These are phyloP conservation scores for Synanthedon andrenaeformis DNA, from an alignment of 2,888 invertebrate species.

Conservation along the genomic window DNA sequence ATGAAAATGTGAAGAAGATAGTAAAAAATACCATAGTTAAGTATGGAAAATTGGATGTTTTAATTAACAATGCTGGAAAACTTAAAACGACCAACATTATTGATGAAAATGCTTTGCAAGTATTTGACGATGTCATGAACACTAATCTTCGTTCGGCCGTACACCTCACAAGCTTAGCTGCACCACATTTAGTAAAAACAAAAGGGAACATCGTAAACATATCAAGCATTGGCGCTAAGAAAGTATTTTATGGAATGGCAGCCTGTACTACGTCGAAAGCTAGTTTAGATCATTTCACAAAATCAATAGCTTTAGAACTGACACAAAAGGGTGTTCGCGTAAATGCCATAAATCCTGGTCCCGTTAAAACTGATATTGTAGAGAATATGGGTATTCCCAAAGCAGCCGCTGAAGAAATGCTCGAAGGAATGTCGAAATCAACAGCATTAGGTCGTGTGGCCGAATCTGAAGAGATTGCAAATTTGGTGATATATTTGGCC, in stretches of 20 bases:
- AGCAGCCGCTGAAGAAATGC: neutral
- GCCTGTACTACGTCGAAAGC: conserved; percentile 77
- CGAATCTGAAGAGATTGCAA: neutral
- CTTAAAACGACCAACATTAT: conserved; percentile 8
- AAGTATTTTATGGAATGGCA: conserved; percentile 4
- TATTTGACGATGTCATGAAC: conserved; percentile 16
- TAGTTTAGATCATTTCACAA: conserved; percentile 79
- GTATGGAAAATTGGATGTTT: conserved; percentile 18
- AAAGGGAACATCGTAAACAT: conserved; percentile 27
- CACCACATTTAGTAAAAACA: conserved; percentile 17
- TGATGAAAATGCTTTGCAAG: conserved; percentile 13
- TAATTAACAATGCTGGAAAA: conserved; percentile 25
- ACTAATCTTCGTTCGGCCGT: conserved; percentile 21
- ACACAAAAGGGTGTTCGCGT: conserved; percentile 69
- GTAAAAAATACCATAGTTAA: conserved; percentile 12
- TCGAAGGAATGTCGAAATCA: neutral
- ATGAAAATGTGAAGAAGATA: conserved; percentile 16
- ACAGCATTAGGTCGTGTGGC: neutral
- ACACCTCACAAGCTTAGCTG: conserved; percentile 17
- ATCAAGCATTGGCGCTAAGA: conserved; percentile 17
- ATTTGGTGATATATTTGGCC: neutral
- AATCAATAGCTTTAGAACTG: conserved; percentile 76
- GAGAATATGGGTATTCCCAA: conserved; percentile 36
- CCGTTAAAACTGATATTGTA: conserved; percentile 46
- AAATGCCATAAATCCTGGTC: conserved; percentile 78